A percentile compares a stretch with the other conserved stretches of the same genome.
Evolutionary conservation across 2,888 invertebrate genomes (phyloP).

Genomic region (Serripes groenlandicus): DNA sequence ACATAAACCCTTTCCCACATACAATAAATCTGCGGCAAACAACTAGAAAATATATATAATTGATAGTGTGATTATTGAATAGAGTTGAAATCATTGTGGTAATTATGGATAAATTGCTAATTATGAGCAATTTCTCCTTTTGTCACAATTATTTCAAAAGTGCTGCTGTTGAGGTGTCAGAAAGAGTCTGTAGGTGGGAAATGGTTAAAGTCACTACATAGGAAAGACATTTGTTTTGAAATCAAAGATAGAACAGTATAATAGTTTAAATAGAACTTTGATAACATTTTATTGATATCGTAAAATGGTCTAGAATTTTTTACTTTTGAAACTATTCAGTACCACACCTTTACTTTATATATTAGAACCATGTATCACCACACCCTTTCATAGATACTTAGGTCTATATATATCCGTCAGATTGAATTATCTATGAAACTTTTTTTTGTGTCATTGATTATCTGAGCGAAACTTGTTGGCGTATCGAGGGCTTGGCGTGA

Average conservation of each 20-base stretch:
- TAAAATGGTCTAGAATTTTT: conserved; percentile 8
- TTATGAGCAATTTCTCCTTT: not conserved
- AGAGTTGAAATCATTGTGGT: not conserved
- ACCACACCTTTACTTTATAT: too few species aligned
- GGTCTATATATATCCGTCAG: too few species aligned
- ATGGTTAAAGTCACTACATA: not conserved
- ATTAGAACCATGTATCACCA: too few species aligned
- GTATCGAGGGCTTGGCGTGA: too few species aligned
- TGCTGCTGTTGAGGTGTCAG: not conserved
- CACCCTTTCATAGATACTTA: too few species aligned
- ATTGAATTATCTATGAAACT: too few species aligned
- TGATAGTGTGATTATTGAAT: not conserved
- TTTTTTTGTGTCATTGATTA: too few species aligned
- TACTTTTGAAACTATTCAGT: conserved; percentile 11
- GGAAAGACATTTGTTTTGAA: too few species aligned
- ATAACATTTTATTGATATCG: conserved; percentile 4
- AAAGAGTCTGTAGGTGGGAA: not conserved
- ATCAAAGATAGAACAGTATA: too few species aligned
- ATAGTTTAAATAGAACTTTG: not conserved
- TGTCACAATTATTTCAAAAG: not conserved
- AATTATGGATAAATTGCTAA: not conserved
- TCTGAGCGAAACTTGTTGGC: too few species aligned
- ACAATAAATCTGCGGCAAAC: too few species aligned
- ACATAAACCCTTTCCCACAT: too few species aligned
- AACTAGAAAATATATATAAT: not conserved